Conservation (phyloP, 2,797 vertebrate species). For the Microcaecilia unicolor region DNA sequence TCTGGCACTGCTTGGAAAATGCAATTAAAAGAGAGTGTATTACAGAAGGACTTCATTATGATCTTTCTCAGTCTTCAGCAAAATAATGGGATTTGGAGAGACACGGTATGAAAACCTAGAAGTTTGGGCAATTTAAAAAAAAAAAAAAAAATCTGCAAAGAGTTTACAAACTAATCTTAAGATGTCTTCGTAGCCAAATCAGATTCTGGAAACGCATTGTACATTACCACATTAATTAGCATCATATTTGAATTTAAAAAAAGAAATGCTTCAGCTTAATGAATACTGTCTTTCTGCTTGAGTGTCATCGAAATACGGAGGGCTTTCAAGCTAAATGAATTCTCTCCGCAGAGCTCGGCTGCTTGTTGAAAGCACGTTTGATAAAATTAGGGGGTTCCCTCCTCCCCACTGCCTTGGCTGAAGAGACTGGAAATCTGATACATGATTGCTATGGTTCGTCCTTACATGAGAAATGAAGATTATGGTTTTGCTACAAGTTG, state of each 20-base stretch:
- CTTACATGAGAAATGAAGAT: no score
- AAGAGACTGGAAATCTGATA: no score
- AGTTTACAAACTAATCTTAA: slow-evolving; percentile 2
- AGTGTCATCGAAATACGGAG: slow-evolving; percentile 17
- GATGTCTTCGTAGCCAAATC: slow-evolving; percentile 9
- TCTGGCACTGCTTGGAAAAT: slow-evolving; percentile 20
- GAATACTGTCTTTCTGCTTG: slow-evolving; percentile 12
- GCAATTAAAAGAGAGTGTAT: slow-evolving; percentile 6
- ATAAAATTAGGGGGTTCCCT: no score
- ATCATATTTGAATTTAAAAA: slow-evolving; percentile 28
- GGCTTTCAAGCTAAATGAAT: slow-evolving; percentile 21
- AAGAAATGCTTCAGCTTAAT: slow-evolving; percentile 19
- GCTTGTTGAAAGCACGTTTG: no score
- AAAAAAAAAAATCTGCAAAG: no score
- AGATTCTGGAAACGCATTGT: slow-evolving; percentile 12
- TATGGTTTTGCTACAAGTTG: no score
- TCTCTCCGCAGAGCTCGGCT: no score
- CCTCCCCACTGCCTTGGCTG: no score
- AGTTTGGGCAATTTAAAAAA: not conserved
- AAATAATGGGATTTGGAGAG: slow-evolving; percentile 19
- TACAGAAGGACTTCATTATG: slow-evolving; percentile 4
- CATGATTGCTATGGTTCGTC: no score
- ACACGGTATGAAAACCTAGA: slow-evolving; percentile 8
- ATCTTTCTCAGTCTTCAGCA: slow-evolving; percentile 30
- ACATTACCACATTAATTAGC: slow-evolving; percentile 22